phyloP scores from a whole-genome alignment of 2,797 vertebrate genomes.

The Podarcis siculus region DNA sequence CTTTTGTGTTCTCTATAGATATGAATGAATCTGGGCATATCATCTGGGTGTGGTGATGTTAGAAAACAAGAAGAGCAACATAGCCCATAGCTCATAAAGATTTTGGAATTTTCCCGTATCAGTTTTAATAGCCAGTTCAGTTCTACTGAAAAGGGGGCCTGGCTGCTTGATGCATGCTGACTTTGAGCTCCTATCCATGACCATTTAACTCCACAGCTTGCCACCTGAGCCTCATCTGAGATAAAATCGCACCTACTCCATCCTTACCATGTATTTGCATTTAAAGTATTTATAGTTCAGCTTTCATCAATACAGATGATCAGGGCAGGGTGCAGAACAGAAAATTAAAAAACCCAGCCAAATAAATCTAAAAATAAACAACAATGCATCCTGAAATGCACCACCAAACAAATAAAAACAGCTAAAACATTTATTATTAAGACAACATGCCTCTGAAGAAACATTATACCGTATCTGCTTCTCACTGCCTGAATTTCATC shows the following conservation, averaged over 20 bases:
- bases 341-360: too few relatives aligned
- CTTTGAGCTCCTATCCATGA: neutral
- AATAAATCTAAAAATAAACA: too few relatives aligned
- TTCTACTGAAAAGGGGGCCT: neutral
- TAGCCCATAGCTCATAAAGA: neutral
- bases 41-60: neutral
- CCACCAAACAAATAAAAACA: too few relatives aligned
- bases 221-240: neutral
- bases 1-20: neutral
- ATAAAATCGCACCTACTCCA: neutral
- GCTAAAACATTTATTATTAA: too few relatives aligned
- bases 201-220: neutral
- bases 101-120: neutral
- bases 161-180: too few relatives aligned
- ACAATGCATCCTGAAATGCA: too few relatives aligned
- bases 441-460: conserved; percentile 14
- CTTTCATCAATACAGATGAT: too few relatives aligned
- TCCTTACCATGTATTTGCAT: neutral
- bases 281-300: too few relatives aligned
- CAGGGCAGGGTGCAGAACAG: too few relatives aligned
- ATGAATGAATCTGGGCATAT: neutral
- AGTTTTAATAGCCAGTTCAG: neutral
- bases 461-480: conserved; percentile 35
- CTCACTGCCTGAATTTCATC: conserved; percentile 43
- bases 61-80: too few relatives aligned